Percentiles rank a stretch among this genome's conserved stretches.
Conservation (phyloP, 2,888 invertebrate species). For the Nymphalis urticae region DNA sequence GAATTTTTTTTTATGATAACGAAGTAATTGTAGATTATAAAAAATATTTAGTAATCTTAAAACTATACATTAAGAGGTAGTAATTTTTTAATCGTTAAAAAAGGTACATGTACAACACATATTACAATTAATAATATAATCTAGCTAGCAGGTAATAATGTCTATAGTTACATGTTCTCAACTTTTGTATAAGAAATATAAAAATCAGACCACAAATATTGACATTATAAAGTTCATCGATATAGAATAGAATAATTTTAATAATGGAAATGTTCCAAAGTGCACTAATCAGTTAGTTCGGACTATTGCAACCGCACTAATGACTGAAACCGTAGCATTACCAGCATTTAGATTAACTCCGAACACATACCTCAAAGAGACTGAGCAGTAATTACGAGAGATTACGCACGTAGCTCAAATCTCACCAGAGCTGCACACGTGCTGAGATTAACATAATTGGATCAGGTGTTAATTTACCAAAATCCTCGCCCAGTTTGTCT, state of each 20-base stretch:
- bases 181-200: too few relatives aligned
- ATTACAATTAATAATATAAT: too few relatives aligned
- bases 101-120: too few relatives aligned
- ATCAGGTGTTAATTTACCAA: slow-evolving; percentile 46
- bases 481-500: slow-evolving; percentile 36
- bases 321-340: slow-evolving; percentile 20
- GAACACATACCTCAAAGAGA: slow-evolving; percentile 37
- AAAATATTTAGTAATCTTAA: too few relatives aligned
- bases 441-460: slow-evolving; percentile 45
- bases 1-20: too few relatives aligned
- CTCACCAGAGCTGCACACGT: slow-evolving; percentile 40
- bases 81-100: too few relatives aligned
- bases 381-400: slow-evolving; percentile 41
- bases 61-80: too few relatives aligned
- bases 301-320: slow-evolving; percentile 13
- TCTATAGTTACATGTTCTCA: too few relatives aligned
- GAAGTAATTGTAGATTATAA: too few relatives aligned
- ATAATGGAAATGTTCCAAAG: not conserved
- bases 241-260: not conserved
- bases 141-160: too few relatives aligned
- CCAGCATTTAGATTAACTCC: slow-evolving; percentile 31
- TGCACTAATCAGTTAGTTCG: slow-evolving; percentile 10
- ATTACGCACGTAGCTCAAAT: slow-evolving; percentile 43
- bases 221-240: too few relatives aligned
- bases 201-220: too few relatives aligned